These are phyloP conservation scores for Oedothorax gibbosus DNA, from an alignment of 1,140 invertebrate species.

Conservation along the genomic window DNA sequence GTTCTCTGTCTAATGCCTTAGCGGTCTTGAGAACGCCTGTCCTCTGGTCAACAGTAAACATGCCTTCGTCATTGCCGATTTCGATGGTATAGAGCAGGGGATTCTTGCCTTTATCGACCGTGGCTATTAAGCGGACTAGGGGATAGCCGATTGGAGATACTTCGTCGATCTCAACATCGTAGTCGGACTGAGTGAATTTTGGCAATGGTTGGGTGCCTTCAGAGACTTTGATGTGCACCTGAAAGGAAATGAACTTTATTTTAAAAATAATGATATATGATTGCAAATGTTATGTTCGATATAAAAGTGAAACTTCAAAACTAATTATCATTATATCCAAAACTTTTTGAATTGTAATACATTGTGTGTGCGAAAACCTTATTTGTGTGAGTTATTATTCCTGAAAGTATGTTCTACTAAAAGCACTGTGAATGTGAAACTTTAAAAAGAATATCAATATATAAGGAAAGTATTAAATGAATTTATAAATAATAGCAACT, in stretches of 20 bases:
- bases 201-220: slow-evolving; percentile 97
- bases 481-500: too few species aligned
- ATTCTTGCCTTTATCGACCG: slow-evolving; percentile 85
- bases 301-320: too few species aligned
- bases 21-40: slow-evolving; percentile 91
- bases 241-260: neutral
- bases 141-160: slow-evolving; percentile 89
- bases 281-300: too few species aligned
- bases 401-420: too few species aligned
- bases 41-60: slow-evolving; percentile 87
- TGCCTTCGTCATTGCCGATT: slow-evolving; percentile 88
- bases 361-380: too few species aligned
- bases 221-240: slow-evolving; percentile 86
- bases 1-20: slow-evolving; percentile 88
- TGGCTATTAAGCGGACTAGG: slow-evolving; percentile 86
- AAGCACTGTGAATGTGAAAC: too few species aligned
- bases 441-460: too few species aligned
- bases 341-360: too few species aligned
- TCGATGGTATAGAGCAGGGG: slow-evolving; percentile 90
- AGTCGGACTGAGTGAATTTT: slow-evolving; percentile 88
- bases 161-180: slow-evolving; percentile 88
- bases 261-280: too few species aligned
- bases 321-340: too few species aligned
- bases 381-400: too few species aligned
- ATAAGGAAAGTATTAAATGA: too few species aligned